phyloP scores from a whole-genome alignment of 2,888 invertebrate species.

The Macrophya annulata region DNA sequence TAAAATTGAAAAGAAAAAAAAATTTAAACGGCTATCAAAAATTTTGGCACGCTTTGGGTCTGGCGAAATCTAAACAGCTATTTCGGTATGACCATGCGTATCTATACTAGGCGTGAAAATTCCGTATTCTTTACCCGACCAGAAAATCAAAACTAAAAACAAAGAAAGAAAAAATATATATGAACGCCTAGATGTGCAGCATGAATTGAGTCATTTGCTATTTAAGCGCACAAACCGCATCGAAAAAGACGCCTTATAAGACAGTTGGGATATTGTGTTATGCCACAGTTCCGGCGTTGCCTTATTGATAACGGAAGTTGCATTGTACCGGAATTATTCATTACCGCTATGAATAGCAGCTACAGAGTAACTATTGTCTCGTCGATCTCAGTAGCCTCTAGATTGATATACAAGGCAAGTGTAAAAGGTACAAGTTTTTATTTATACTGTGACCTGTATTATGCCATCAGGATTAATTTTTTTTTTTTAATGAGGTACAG shows the following conservation, averaged over 20 bases:
- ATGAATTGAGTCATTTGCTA: neutral
- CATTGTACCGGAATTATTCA: conserved; percentile 54
- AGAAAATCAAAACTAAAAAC: neutral
- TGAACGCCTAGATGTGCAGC: neutral
- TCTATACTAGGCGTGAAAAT: too few species aligned
- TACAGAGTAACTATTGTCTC: conserved; percentile 35
- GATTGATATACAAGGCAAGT: neutral
- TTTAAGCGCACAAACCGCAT: neutral
- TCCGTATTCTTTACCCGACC: neutral
- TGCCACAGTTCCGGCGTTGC: conserved; percentile 57
- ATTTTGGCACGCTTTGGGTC: neutral
- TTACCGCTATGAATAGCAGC: conserved; percentile 13
- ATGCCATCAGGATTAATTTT: too few species aligned
- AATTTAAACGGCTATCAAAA: neutral
- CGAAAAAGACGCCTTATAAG: neutral
- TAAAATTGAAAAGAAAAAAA: neutral
- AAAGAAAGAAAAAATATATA: neutral
- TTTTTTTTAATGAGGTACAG: too few species aligned
- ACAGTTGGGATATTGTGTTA: conserved; percentile 33
- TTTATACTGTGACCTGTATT: too few species aligned
- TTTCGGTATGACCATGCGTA: too few species aligned
- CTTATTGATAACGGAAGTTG: conserved; percentile 57
- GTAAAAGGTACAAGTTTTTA: neutral
- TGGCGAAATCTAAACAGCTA: too few species aligned
- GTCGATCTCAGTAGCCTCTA: neutral